Evolutionary conservation across 2,113 vertebrate genomes (phyloP).

Genomic region (Platichthys flesus): DNA sequence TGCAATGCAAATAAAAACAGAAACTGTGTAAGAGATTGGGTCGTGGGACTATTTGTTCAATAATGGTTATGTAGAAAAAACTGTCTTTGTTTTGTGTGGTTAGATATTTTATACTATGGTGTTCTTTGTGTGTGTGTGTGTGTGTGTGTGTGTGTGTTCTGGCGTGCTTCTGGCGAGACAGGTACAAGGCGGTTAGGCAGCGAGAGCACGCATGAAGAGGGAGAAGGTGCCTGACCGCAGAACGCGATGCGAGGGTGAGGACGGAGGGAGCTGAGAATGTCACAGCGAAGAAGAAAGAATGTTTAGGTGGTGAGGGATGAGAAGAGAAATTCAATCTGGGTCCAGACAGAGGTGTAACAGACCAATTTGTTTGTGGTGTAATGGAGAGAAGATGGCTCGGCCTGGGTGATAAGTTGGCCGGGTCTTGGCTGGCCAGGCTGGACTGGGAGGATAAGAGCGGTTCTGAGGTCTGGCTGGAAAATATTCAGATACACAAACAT

Average conservation of each 20-base stretch:
- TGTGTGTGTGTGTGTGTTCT: not conserved
- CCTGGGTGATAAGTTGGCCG: conserved; percentile 68
- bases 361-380: conserved; percentile 81
- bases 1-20: not conserved
- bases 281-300: conserved; percentile 74
- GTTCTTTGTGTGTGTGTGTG: not conserved
- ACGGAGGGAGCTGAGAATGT: conserved; percentile 67
- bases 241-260: conserved; percentile 41
- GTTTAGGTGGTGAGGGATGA: conserved; percentile 74
- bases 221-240: conserved; percentile 36
- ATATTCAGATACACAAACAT: conserved; percentile 65
- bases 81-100: conserved; percentile 22
- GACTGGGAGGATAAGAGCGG: conserved; percentile 64
- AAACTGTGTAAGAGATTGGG: too few relatives aligned
- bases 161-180: conserved; percentile 51
- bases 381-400: conserved; percentile 76
- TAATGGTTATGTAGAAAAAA: not conserved
- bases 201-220: conserved; percentile 53
- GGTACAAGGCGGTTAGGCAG: conserved; percentile 59
- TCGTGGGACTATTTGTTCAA: too few relatives aligned
- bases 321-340: conserved; percentile 83
- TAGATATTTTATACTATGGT: conserved; percentile 9
- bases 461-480: conserved; percentile 56
- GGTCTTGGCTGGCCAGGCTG: conserved; percentile 60
- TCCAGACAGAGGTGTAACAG: conserved; percentile 81